A percentile compares a stretch with the other conserved stretches of the same genome.
Conservation (phyloP, 2,797 vertebrate species). For the Chaunax sp. region DNA sequence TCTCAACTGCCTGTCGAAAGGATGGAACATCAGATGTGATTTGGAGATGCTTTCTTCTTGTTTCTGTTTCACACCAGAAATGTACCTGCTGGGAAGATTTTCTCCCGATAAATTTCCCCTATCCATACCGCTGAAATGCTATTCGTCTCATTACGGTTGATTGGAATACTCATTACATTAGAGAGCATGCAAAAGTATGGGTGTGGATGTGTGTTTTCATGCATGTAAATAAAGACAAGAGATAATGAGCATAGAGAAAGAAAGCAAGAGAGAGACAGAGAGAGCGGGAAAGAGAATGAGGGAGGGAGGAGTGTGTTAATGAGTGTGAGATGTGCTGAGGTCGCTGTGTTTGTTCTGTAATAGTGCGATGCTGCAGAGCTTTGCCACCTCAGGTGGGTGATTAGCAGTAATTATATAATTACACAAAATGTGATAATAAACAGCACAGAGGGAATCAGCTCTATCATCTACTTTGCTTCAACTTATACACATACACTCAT, state of each 20-base stretch:
- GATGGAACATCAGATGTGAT: slow-evolving; percentile 71
- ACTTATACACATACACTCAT: slow-evolving; percentile 50
- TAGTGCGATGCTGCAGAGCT: slow-evolving; percentile 79
- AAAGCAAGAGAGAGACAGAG: slow-evolving; percentile 40
- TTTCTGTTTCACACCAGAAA: slow-evolving; percentile 72
- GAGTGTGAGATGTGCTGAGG: slow-evolving; percentile 81
- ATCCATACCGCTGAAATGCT: slow-evolving; percentile 63
- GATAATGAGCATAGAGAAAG: slow-evolving; percentile 77
- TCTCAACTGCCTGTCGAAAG: slow-evolving; percentile 68
- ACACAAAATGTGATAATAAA: slow-evolving; percentile 88
- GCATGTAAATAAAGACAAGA: slow-evolving; percentile 80
- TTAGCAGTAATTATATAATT: slow-evolving; percentile 89
- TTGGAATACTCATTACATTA: slow-evolving; percentile 76
- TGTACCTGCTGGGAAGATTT: slow-evolving; percentile 71
- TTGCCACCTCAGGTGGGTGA: slow-evolving; percentile 88
- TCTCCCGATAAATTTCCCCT: slow-evolving; percentile 61
- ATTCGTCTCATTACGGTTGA: slow-evolving; percentile 77
- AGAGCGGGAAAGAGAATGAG: slow-evolving; percentile 53
- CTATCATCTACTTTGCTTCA: slow-evolving; percentile 69
- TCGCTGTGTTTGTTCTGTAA: slow-evolving; percentile 84
- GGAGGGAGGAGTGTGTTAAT: slow-evolving; percentile 79
- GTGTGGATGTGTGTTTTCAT: slow-evolving; percentile 72
- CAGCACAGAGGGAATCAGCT: slow-evolving; percentile 84
- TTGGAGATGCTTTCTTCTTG: slow-evolving; percentile 70
- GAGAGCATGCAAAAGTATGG: slow-evolving; percentile 46